phyloP scores from a whole-genome alignment of 2,888 invertebrate genomes.

The Erynnis tages region DNA sequence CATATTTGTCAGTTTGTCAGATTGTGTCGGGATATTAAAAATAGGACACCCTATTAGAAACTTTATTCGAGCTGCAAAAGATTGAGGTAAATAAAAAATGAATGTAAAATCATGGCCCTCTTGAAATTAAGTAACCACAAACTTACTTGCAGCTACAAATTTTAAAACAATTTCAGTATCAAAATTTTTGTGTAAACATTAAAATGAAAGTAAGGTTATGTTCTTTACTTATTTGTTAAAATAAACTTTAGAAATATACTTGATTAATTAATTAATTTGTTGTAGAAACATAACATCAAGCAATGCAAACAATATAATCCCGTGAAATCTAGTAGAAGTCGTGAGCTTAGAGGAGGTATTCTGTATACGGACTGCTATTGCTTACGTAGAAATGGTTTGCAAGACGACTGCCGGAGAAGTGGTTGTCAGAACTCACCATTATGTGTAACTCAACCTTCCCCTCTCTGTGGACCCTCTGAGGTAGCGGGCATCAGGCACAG shows the following conservation, averaged over 20 bases:
- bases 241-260: neutral
- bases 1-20: too few relatives aligned
- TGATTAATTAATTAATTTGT: neutral
- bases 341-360: conserved; percentile 75
- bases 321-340: conserved; percentile 50
- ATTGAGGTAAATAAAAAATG: too few relatives aligned
- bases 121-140: too few relatives aligned
- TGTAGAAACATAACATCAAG: conserved; percentile 14
- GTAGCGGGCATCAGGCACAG: conserved; percentile 58
- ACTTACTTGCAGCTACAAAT: too few relatives aligned
- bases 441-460: conserved; percentile 56
- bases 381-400: conserved; percentile 80
- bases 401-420: conserved; percentile 77
- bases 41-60: too few relatives aligned
- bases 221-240: neutral
- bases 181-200: conserved; percentile 5
- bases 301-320: conserved; percentile 30
- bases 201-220: conserved; percentile 21
- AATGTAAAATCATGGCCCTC: conserved; percentile 5
- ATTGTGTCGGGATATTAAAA: too few relatives aligned
- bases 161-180: neutral
- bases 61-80: too few relatives aligned
- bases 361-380: conserved; percentile 79
- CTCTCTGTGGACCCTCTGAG: conserved; percentile 57
- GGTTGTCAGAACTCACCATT: conserved; percentile 68